Percentiles rank a stretch among this genome's conserved stretches.
Evolutionary conservation across 2,113 vertebrate genomes (phyloP).

Genomic region (Ageneiosus marmoratus): DNA sequence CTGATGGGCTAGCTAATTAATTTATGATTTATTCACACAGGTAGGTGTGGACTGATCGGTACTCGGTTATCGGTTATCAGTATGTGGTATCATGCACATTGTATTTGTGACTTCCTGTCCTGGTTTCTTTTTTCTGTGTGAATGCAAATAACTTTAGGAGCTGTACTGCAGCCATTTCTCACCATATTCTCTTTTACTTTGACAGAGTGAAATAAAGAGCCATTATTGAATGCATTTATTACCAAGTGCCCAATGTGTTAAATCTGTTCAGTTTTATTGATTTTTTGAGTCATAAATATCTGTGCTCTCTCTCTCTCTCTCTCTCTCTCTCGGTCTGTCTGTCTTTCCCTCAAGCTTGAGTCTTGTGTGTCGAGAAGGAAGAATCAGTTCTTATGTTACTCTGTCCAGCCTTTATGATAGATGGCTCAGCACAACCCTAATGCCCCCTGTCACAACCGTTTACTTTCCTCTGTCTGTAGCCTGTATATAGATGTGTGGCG

Average conservation of each 20-base stretch:
- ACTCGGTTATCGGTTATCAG: not conserved
- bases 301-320: not conserved
- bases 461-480: constrained; percentile 58
- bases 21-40: not conserved
- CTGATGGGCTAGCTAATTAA: not conserved
- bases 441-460: constrained; percentile 71
- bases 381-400: constrained; percentile 73
- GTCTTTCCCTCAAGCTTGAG: not conserved
- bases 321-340: no score
- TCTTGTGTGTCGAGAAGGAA: constrained; percentile 56
- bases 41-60: not conserved
- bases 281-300: not conserved
- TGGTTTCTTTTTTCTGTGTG: not conserved
- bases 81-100: not conserved
- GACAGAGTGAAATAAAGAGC: not conserved
- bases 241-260: not conserved
- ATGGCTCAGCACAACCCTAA: constrained; percentile 70
- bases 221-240: not conserved
- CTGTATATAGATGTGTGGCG: constrained; percentile 28
- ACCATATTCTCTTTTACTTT: not conserved
- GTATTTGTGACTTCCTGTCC: not conserved
- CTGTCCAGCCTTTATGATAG: constrained; percentile 73
- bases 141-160: not conserved
- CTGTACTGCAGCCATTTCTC: not conserved
- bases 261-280: not conserved